Evolutionary conservation across 1,140 invertebrate genomes (phyloP), one percentile per base, ranked within the genome.

Genomic region (Chymomyza costata): DNA sequence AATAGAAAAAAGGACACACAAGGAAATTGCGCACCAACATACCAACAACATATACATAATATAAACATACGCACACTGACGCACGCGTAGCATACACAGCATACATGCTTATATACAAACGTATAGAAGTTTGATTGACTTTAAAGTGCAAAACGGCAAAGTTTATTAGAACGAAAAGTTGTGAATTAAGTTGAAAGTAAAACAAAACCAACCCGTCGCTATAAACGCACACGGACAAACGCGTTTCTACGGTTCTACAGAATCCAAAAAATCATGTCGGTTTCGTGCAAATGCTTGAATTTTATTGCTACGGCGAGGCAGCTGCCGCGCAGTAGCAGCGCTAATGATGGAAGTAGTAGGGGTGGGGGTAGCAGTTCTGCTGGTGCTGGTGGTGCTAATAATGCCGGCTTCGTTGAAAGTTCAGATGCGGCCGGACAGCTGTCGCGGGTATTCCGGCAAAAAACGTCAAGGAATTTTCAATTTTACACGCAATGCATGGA

Each of bases 281-380:
- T 83, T 52, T 73, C 70, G 39, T 83, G 82, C 62, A 73, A 83
- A 60, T 83, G 82, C 54, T 59, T 60, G 51, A 83, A 83, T 61
- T 66, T 83, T 49, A 67, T 59, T 51, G 81, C 56, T 32, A 50
- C 61, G 14, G 52, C 39, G 21, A 40, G 63, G 39, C 56, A 68
- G 35, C 37, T 67, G 60, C 64, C 74, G 46, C 66, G 40, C 25
- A 51, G 46, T 13, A 64, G 17, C 55, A 59, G 30, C 39, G 28
- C 8, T 17, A 16, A 14, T 15, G 35, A 40, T 28, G n/a, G 25
- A 40, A 15, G 19, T 35, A 60, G 40, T 28, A 39, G 15, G 7
- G 32, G 30, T 25, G 30, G 25, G 15, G 41, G 41, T 34, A 49
- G 30, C 56, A 48, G 11, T 6, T 35, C 18, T 43, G 45, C 21